Evolutionary conservation across 2,113 vertebrate species (phyloP).

Genomic region (Mustelus asterias): DNA sequence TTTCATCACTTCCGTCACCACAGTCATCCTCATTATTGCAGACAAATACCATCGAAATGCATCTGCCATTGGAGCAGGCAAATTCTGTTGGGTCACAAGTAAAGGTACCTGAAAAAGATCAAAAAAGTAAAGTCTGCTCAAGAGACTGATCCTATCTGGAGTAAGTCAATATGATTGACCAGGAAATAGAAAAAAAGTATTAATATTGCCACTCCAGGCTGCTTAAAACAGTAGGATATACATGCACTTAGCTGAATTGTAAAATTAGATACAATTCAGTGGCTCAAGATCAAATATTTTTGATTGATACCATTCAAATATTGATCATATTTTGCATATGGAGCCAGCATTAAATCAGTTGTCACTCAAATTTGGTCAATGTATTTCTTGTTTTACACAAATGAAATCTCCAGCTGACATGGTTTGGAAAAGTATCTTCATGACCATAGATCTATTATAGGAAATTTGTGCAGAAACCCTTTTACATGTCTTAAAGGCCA

Average conservation of each 20-base stretch:
- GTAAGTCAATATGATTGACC: not conserved
- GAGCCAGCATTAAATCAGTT: no score
- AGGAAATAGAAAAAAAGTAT: not conserved
- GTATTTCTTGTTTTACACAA: no score
- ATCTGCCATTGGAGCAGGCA: constrained; percentile 16
- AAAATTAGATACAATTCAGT: not conserved
- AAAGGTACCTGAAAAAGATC: not conserved
- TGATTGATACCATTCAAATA: no score
- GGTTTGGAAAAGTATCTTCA: not conserved
- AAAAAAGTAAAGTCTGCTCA: not conserved
- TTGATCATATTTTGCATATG: no score
- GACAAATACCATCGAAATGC: constrained; percentile 16
- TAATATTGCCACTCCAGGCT: not conserved
- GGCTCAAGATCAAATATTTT: no score
- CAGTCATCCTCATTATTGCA: constrained; percentile 38
- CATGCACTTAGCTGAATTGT: no score
- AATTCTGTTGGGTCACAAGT: constrained; percentile 26
- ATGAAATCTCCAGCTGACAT: no score
- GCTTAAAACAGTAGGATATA: no score
- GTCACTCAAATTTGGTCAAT: no score
- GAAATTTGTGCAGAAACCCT: not conserved
- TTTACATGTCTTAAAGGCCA: not conserved
- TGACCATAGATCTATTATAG: not conserved
- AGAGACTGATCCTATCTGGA: not conserved
- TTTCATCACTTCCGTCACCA: constrained; percentile 36